Evolutionary conservation across 1,140 invertebrate species (phyloP), one percentile per base, ranked within the genome.

Genomic region (Calosoma granatense): DNA sequence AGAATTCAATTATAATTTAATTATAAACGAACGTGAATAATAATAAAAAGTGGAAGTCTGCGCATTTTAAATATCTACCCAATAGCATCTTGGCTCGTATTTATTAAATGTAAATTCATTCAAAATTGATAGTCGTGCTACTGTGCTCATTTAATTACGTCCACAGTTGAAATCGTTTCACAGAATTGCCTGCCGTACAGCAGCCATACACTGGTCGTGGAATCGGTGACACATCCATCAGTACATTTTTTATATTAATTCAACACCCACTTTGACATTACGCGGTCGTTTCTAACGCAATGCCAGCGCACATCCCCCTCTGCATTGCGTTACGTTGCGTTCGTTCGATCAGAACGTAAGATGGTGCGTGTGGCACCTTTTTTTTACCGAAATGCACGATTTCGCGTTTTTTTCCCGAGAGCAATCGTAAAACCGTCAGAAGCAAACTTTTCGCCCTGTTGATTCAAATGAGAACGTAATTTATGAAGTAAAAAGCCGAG

Each of bases 1-100:
- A 47, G 15, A 47, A 47, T 47, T 47, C 41, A 47, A 47, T 47
- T 47, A 47, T 47, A 47, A 47, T 47, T 47, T 47, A 47, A 47
- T 47, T 47, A 47, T 17, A 47, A 47, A 47, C 26, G 14, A 4
- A 30, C 4, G 14, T 30, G 26, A 30, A 30, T 6, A 30, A 30
- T 6, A 30, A 30, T 6, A 6, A 30, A 30, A 30, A 30, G 4
- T 4, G 14, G 26, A 30, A 30, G 14, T 14, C 26, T 30, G 26
- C 26, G 26, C 26, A 30, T 30, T 30, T 30, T 30, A 30, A 30
- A 30, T 30, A 4, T 4, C 14, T 14, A 4, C 14, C 26, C 26
- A 14, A 30, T 30, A 30, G 14, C 26, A 30, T 30, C 26, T 30
- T 30, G 14, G 14, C 26, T 30, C 14, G 26, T 14, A 6, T 30